These are phyloP conservation scores for Percopsis transmontana DNA, from an alignment of 2,113 vertebrate genomes.

Conservation along the genomic window DNA sequence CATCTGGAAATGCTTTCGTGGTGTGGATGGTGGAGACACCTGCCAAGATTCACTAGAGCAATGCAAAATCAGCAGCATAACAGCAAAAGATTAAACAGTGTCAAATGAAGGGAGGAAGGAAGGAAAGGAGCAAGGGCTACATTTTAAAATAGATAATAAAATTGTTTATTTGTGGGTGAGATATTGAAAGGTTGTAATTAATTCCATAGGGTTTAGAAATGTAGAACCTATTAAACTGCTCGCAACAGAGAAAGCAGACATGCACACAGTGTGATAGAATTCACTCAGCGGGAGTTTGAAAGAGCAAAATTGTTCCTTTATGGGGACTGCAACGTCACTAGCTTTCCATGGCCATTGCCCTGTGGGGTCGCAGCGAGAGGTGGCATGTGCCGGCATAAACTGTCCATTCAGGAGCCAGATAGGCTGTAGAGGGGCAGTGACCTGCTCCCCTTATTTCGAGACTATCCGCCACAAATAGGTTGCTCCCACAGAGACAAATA, in stretches of 20 bases:
- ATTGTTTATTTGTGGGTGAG: not conserved
- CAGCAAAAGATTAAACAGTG: too few relatives aligned
- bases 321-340: slow-evolving; percentile 45
- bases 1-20: slow-evolving; percentile 13
- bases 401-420: slow-evolving; percentile 64
- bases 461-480: slow-evolving; percentile 67
- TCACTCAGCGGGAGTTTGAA: slow-evolving; percentile 64
- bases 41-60: not conserved
- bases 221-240: slow-evolving; percentile 51
- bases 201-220: not conserved
- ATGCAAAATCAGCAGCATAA: not conserved
- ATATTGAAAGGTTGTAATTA: slow-evolving; percentile 29
- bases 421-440: slow-evolving; percentile 42
- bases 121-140: not conserved
- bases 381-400: slow-evolving; percentile 51
- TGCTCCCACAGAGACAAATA: slow-evolving; percentile 73
- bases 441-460: slow-evolving; percentile 62
- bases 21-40: not conserved
- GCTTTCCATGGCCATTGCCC: slow-evolving; percentile 41
- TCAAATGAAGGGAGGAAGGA: slow-evolving; percentile 21
- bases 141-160: too few relatives aligned
- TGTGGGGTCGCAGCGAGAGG: slow-evolving; percentile 54
- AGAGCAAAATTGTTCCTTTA: slow-evolving; percentile 39
- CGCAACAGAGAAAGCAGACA: slow-evolving; percentile 53
- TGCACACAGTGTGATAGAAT: slow-evolving; percentile 52